A percentile compares a stretch with the other conserved stretches of the same genome.
These are phyloP conservation scores for Jaculus jaculus DNA, from an alignment of 2,113 vertebrate genomes.

Conservation along the genomic window DNA sequence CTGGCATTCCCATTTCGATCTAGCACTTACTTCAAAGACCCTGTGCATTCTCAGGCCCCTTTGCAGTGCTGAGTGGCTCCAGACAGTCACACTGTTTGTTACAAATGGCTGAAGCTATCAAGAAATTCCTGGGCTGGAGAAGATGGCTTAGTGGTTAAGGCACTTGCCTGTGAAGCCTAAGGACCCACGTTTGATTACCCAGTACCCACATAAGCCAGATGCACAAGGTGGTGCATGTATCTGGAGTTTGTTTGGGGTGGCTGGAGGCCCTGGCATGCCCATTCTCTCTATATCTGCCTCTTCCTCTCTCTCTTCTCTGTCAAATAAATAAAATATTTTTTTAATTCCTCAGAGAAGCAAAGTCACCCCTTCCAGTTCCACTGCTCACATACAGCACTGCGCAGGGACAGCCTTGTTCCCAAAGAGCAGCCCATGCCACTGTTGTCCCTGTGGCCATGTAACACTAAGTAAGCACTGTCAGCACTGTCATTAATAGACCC, in stretches of 20 bases:
- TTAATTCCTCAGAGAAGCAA: background rate
- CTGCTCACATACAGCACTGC: background rate
- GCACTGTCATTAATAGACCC: background rate
- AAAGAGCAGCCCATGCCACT: background rate
- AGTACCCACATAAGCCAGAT: too few relatives aligned
- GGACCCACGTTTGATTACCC: too few relatives aligned
- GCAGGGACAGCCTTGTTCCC: background rate
- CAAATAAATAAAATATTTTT: too few relatives aligned
- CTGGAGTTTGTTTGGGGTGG: too few relatives aligned
- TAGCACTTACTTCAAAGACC: background rate
- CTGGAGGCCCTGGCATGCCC: too few relatives aligned
- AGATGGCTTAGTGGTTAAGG: too few relatives aligned
- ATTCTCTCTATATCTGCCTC: too few relatives aligned
- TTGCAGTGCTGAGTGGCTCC: background rate
- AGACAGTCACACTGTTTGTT: background rate
- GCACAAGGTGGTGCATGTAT: too few relatives aligned
- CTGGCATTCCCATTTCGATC: background rate
- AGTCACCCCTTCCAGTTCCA: background rate
- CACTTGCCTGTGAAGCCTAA: too few relatives aligned
- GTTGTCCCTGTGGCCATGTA: background rate
- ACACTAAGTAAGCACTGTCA: background rate
- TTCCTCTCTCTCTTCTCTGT: too few relatives aligned
- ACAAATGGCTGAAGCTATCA: background rate
- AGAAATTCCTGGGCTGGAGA: too few relatives aligned
- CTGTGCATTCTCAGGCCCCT: background rate